A percentile compares a stretch with the other conserved stretches of the same genome.
Evolutionary conservation across 1,140 invertebrate species (phyloP).

Genomic region (Trichoplusia ni): DNA sequence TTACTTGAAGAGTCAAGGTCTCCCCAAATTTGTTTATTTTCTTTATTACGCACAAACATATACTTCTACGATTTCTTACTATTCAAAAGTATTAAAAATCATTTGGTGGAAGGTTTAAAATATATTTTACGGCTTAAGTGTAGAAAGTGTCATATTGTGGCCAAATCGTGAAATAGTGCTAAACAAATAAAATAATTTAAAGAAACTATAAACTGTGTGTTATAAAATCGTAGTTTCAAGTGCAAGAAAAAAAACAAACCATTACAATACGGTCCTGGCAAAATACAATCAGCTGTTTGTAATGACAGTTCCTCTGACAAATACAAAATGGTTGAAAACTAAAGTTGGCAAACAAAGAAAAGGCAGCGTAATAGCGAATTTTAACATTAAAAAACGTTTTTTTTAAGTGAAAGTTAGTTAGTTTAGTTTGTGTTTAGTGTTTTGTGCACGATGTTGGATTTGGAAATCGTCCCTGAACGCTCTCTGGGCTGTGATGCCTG

Average conservation of each 20-base stretch:
- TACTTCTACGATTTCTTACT: no score
- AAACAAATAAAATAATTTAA: no score
- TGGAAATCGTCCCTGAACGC: constrained; percentile 97
- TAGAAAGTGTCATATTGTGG: no score
- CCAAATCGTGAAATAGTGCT: no score
- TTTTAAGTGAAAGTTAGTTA: constrained; percentile 76
- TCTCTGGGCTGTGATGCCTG: constrained; percentile 97
- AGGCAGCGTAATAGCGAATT: constrained; percentile 74
- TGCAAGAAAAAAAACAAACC: background rate
- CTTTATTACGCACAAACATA: no score
- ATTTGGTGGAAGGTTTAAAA: no score
- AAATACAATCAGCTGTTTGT: constrained; percentile 82
- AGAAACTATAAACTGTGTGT: no score
- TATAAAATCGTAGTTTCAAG: background rate
- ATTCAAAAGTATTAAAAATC: no score
- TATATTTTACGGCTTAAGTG: no score
- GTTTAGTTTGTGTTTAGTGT: constrained; percentile 72
- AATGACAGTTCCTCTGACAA: constrained; percentile 82
- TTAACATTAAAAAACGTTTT: constrained; percentile 66
- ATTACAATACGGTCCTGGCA: constrained; percentile 64
- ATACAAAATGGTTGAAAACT: constrained; percentile 83
- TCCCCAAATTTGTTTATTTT: no score
- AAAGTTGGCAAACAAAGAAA: constrained; percentile 82
- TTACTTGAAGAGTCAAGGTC: no score
- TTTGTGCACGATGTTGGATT: constrained; percentile 91